Conservation (phyloP, 1,140 invertebrate genomes). For the Drosophila tristis region DNA sequence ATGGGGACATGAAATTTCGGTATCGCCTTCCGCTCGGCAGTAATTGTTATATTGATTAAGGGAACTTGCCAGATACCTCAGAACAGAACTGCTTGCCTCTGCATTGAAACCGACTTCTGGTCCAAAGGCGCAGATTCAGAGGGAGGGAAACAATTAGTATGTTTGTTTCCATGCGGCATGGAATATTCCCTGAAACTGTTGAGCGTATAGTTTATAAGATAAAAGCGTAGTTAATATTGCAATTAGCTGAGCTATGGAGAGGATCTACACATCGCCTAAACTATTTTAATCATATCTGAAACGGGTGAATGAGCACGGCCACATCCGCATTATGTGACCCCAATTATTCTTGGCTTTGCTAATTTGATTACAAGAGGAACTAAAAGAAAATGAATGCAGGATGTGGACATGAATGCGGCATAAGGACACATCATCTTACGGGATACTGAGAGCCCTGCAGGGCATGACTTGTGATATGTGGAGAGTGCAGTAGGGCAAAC, state of each 20-base stretch:
- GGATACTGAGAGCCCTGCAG: slow-evolving; percentile 38
- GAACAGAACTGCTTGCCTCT: not conserved
- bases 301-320: not conserved
- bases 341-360: slow-evolving; percentile 34
- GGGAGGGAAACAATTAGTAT: slow-evolving; percentile 16
- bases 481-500: slow-evolving; percentile 64
- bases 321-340: slow-evolving; percentile 52
- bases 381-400: slow-evolving; percentile 34
- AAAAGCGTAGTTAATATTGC: too few species aligned
- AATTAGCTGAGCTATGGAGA: not conserved
- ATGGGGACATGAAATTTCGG: slow-evolving; percentile 29
- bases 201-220: too few species aligned
- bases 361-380: slow-evolving; percentile 57
- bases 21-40: slow-evolving; percentile 1
- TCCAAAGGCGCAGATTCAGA: too few species aligned
- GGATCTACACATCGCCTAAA: too few species aligned
- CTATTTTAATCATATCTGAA: not conserved
- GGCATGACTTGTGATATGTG: slow-evolving; percentile 68
- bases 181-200: slow-evolving; percentile 1
- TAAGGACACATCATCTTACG: slow-evolving; percentile 28
- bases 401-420: too few species aligned
- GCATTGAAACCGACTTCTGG: not conserved
- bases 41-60: slow-evolving; percentile 28
- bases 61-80: slow-evolving; percentile 6
- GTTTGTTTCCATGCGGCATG: slow-evolving; percentile 29